Base-by-base conservation (phyloP, 1,140 invertebrate genomes). In the Triops cancriformis region DNA sequence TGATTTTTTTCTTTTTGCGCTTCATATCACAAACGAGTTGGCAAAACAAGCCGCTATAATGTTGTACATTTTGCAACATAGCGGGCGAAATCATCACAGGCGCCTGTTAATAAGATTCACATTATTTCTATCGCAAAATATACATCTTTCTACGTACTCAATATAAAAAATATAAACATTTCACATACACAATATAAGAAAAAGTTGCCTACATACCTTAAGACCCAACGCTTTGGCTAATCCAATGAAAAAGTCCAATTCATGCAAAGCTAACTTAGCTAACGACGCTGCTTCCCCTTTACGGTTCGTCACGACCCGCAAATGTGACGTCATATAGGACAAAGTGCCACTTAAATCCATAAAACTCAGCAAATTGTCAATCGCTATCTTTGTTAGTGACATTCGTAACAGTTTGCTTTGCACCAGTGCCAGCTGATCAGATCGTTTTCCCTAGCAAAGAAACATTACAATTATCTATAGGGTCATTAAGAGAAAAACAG, bases 11-110 rank as follows among this genome's bases (percentile, higher is more conserved):
- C 77, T 88, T 87, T 82, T 89, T 90, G 73, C 85, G 87, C 74
- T 87, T 89, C 26, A 88, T 82, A 79, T 91, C 88, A 80, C 87
- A 88, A 0, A 89, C 87, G 80, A 93, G 87, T 84, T 93, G 90
- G 84, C 88, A 93, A 76, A 92, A 88, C 80, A 93, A 85, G 0
- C 92, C 91, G 26, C 89, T 91, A 81, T 90, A 91, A 77, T 91
- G 88, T 77, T 88, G 84, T 31, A 88, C 85, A 78, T 90, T 90
- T 81, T 89, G 89, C 0, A 90, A 86, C 79, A 92, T 83, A 64
- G 90, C 87, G 11, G 91, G 89, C 41, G 86, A 86, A 18, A 93
- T 84, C 1, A 88, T 84, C 4, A 90, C 86, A 37, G 88, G 87
- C 83, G 86, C 89, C 89, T 90, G 79, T n/a, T n/a, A n/a, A n/a